These are phyloP conservation scores for Aphelenchoides avenae DNA, from an alignment of 1,140 invertebrate species.

Conservation along the genomic window DNA sequence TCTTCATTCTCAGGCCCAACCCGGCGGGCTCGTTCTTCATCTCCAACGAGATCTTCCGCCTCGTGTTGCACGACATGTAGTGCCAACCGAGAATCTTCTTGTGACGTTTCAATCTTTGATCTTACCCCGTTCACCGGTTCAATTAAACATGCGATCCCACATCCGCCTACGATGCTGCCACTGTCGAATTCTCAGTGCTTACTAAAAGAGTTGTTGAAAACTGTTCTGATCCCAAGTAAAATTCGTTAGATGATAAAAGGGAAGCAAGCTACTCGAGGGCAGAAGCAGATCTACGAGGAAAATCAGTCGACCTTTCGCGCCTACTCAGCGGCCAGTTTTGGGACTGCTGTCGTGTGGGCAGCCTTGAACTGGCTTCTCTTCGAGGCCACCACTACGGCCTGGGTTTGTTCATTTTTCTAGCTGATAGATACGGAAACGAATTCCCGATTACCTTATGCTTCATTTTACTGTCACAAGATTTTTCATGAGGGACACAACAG, in stretches of 20 bases:
- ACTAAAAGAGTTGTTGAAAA: neutral
- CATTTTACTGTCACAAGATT: too few relatives aligned
- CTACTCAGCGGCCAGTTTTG: conserved; percentile 36
- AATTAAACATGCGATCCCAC: too few relatives aligned
- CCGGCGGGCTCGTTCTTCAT: conserved; percentile 53
- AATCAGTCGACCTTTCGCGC: conserved; percentile 44
- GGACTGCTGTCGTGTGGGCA: conserved; percentile 20
- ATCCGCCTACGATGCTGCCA: neutral
- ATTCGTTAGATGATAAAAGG: conserved; percentile 29
- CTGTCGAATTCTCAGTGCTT: conserved; percentile 8
- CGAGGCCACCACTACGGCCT: conserved; percentile 6
- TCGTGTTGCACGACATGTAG: conserved; percentile 57
- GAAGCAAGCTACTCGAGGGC: conserved; percentile 53
- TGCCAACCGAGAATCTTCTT: too few relatives aligned
- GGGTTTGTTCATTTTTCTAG: conserved; percentile 14
- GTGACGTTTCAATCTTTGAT: too few relatives aligned
- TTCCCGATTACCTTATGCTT: too few relatives aligned
- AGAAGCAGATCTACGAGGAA: conserved; percentile 53
- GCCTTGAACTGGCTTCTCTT: conserved; percentile 30
- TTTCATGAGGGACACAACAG: neutral
- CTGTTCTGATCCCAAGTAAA: too few relatives aligned
- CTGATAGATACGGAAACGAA: neutral
- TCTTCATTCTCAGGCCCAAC: conserved; percentile 54
- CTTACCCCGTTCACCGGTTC: too few relatives aligned
- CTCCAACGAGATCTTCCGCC: conserved; percentile 58